Evolutionary conservation across 53 echinoderm and acorn worm species (phyloP).

Genomic region (Temnopleurus reevesii): DNA sequence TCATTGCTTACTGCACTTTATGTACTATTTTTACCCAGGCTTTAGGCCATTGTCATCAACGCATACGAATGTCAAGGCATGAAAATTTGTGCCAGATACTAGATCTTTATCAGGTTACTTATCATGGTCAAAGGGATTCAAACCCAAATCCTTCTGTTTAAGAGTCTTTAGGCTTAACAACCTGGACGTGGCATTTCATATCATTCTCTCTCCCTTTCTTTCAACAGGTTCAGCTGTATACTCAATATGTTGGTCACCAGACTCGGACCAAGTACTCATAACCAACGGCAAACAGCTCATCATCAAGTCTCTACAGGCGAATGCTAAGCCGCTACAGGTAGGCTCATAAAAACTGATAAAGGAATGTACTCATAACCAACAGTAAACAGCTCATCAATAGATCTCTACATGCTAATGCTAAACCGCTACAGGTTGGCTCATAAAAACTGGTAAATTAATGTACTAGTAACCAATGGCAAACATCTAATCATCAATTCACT

Average conservation of each 20-base stretch:
- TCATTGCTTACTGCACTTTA: too few species aligned
- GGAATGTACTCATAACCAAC: constrained; percentile 79
- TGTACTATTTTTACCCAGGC: too few species aligned
- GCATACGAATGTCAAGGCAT: too few species aligned
- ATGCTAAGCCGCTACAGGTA: constrained; percentile 97
- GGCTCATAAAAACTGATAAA: background rate
- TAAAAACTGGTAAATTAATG: background rate
- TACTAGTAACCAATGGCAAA: constrained; percentile 88
- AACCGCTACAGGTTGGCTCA: constrained; percentile 83
- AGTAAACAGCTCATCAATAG: constrained; percentile 97
- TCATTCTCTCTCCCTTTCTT: background rate
- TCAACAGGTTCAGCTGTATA: constrained; percentile 89
- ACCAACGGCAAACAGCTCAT: constrained; percentile 97
- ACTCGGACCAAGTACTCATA: constrained; percentile 90
- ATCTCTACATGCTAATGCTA: constrained; percentile 96
- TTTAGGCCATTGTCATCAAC: too few species aligned
- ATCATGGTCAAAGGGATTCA: too few species aligned
- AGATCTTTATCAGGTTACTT: too few species aligned
- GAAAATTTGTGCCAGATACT: too few species aligned
- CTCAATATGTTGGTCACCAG: constrained; percentile 98
- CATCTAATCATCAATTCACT: constrained; percentile 98
- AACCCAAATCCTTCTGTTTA: too few species aligned
- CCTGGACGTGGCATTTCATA: too few species aligned
- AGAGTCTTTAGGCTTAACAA: too few species aligned
- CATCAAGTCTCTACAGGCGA: constrained; percentile 97